Percentiles rank a stretch among this genome's conserved stretches.
phyloP scores from a whole-genome alignment of 2,888 invertebrate genomes.

The Lymantria monacha region DNA sequence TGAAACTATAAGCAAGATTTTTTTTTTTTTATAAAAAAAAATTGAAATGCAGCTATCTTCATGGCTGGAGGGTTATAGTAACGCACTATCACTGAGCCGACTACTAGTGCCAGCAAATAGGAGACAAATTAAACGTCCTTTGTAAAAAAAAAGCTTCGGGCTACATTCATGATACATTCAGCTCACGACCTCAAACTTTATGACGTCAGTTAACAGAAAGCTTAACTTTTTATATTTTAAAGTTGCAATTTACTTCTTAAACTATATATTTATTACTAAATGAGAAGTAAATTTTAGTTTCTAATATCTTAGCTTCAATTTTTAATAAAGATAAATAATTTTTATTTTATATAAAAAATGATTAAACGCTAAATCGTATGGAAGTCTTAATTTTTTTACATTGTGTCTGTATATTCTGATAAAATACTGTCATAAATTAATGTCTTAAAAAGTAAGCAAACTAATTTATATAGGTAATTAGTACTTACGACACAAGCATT shows the following conservation, averaged over 20 bases:
- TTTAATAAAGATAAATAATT: too few species aligned
- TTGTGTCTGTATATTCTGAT: too few species aligned
- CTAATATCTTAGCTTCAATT: too few species aligned
- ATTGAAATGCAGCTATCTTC: neutral
- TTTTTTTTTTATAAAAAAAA: too few species aligned
- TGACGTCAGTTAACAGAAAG: constrained; percentile 25
- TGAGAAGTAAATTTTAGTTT: too few species aligned
- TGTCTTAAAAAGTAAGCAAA: constrained; percentile 26
- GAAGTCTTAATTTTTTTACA: too few species aligned
- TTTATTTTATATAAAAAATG: too few species aligned
- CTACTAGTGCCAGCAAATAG: constrained; percentile 51
- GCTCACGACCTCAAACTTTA: constrained; percentile 51
- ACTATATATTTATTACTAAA: too few species aligned
- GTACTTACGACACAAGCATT: constrained; percentile 38
- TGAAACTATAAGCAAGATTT: too few species aligned
- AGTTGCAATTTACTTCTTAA: too few species aligned
- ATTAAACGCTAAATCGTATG: too few species aligned
- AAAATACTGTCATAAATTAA: too few species aligned
- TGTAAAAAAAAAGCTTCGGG: constrained; percentile 28
- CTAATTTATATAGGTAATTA: constrained; percentile 47
- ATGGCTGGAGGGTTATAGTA: constrained; percentile 4
- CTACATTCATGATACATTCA: constrained; percentile 45
- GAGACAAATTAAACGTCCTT: constrained; percentile 65
- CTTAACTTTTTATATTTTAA: neutral
- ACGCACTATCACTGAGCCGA: constrained; percentile 34